Conservation (phyloP, 2,888 invertebrate genomes). For the Drosophila quinaria region DNA sequence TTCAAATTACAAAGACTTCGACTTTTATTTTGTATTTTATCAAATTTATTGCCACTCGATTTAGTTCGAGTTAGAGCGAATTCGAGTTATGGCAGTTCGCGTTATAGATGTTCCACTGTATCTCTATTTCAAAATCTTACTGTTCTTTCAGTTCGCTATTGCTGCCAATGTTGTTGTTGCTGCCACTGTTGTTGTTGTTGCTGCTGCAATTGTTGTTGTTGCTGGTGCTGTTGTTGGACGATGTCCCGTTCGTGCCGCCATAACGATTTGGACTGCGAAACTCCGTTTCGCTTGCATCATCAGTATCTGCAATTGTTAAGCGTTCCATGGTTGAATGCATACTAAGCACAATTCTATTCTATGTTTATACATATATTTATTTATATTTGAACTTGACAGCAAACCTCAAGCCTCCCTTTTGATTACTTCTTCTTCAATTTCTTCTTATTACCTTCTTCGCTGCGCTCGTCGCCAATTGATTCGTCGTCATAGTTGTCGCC, state of each 20-base stretch:
- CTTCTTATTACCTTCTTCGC: conserved; percentile 68
- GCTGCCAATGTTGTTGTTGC: conserved; percentile 71
- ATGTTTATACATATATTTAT: too few species aligned
- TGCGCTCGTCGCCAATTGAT: conserved; percentile 72
- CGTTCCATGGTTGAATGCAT: conserved; percentile 29
- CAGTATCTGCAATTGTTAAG: conserved; percentile 90
- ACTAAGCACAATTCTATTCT: conserved; percentile 11
- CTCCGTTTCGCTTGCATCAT: conserved; percentile 98
- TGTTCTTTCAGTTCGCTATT: conserved; percentile 85
- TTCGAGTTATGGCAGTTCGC: too few species aligned
- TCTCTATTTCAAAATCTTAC: conserved; percentile 63
- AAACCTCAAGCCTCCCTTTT: neutral
- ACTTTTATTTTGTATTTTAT: too few species aligned
- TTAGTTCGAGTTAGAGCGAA: too few species aligned
- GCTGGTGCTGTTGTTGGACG: conserved; percentile 49
- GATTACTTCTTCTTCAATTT: neutral
- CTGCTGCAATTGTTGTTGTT: conserved; percentile 31
- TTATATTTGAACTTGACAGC: neutral
- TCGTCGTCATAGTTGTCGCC: conserved; percentile 71
- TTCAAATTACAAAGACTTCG: too few species aligned
- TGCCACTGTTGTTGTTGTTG: conserved; percentile 21
- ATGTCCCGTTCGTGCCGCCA: conserved; percentile 70
- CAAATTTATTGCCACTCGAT: too few species aligned
- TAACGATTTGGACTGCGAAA: conserved; percentile 88
- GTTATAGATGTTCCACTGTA: too few species aligned